Base-by-base conservation (phyloP, 2,113 vertebrate species). In the Turdus rufiventris region DNA sequence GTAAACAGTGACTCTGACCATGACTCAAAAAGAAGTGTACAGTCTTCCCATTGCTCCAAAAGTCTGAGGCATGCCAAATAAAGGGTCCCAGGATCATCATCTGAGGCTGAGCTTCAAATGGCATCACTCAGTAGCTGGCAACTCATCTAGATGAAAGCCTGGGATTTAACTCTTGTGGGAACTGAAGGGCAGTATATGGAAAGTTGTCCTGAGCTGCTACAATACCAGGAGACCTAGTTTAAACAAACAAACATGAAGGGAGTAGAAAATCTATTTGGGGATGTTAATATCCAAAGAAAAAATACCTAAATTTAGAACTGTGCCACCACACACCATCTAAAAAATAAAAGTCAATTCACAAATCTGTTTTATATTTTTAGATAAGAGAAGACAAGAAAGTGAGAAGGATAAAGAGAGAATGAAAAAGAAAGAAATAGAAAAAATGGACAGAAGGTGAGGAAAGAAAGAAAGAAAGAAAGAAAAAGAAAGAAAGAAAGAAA, bases 41-140 rank as follows among this genome's bases (percentile, higher is more conserved):
- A 16, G 74, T 88, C 91, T 88, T 94, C 93, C 89, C 89, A 84
- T 92, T 82, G 96, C 94, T 94, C 94, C 89, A 83, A 31, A 95
- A 43, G 74, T 68, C 93, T 93, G 86, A 74, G 68, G 74, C 85
- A 86, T 63, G 88, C 95, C 96, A 89, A 96, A 86, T 96, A 94
- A 96, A 97, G 85, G 92, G 95, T 96, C 95, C 81, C 92, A 92
- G 92, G 77, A 93, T 95, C 94, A 95, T 97, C 96, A 88, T 94
- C 93, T 89, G 96, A 92, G 96, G 92, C 93, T 60, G 78, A 53
- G 70, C 95, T 96, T 97, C 97, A 96, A 88, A 97, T 95, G 96
- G 97, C 95, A 97, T 96, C 93, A 42, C 58, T 93, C 72, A 75
- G 65, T 56, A 89, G 72, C 86, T 93, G 50, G 92, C 87, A 96